Percentiles rank a stretch among this genome's conserved stretches.
Evolutionary conservation across 92 coral and sea anemone species (phyloP).

Genomic region (Actinostola sp.): DNA sequence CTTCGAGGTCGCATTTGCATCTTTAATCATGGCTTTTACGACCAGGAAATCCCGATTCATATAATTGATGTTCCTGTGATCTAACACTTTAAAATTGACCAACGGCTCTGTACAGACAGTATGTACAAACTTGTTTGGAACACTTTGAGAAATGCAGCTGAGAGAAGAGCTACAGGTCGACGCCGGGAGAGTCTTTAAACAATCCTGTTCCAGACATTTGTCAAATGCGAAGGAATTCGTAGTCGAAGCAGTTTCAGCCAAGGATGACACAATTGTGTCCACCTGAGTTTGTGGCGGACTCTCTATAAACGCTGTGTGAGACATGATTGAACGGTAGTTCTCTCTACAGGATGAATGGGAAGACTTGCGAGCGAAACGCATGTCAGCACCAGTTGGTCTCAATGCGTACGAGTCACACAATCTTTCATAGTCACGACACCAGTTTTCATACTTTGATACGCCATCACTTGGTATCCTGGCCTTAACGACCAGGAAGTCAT

Average conservation of each 20-base stretch:
- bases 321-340: slow-evolving; percentile 44
- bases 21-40: slow-evolving; percentile 20
- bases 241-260: slow-evolving; percentile 1
- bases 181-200: slow-evolving; percentile 29
- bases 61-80: slow-evolving; percentile 17
- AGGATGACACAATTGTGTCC: background rate
- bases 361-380: background rate
- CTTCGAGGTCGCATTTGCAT: slow-evolving; percentile 21
- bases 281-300: background rate
- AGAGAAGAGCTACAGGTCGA: slow-evolving; percentile 40
- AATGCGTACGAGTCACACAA: slow-evolving; percentile 55
- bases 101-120: slow-evolving; percentile 51
- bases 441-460: slow-evolving; percentile 45
- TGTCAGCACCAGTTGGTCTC: slow-evolving; percentile 58
- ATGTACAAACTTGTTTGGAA: slow-evolving; percentile 27
- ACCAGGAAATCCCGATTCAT: slow-evolving; percentile 22
- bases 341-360: slow-evolving; percentile 35
- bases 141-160: slow-evolving; percentile 18
- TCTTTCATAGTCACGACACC: slow-evolving; percentile 65
- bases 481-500: slow-evolving; percentile 27
- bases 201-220: slow-evolving; percentile 27
- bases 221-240: slow-evolving; percentile 49
- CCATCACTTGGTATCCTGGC: slow-evolving; percentile 49
- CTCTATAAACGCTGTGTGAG: background rate
- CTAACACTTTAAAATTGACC: slow-evolving; percentile 41